These are phyloP conservation scores for Cercopithecus mona DNA, from an alignment of 2,113 vertebrate genomes.

Conservation along the genomic window DNA sequence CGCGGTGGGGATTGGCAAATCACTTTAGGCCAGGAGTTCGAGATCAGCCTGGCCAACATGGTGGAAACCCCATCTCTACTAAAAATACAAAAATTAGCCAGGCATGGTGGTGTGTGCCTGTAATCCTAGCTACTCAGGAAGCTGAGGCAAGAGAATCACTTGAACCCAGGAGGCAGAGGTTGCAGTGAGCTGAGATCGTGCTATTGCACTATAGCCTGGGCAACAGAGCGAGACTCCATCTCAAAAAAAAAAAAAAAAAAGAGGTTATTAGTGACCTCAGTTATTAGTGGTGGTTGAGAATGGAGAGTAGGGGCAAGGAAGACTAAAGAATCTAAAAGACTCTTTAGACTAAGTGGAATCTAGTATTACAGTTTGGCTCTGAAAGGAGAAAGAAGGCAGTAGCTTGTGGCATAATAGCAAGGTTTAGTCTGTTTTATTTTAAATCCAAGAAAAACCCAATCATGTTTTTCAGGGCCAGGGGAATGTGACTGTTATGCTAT, in stretches of 20 bases:
- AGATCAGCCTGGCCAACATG: too few species aligned
- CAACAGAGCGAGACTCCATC: too few species aligned
- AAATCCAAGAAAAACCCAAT: neutral
- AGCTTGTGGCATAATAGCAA: neutral
- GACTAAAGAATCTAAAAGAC: neutral
- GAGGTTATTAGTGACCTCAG: neutral
- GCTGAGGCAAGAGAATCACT: too few species aligned
- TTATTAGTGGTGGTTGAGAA: neutral
- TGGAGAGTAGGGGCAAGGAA: neutral
- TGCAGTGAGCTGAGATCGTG: too few species aligned
- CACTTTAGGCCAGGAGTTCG: too few species aligned
- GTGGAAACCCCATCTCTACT: too few species aligned
- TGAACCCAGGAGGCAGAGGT: too few species aligned
- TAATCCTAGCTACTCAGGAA: too few species aligned
- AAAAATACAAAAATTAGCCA: too few species aligned
- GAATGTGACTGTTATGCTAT: neutral
- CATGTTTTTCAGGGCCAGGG: neutral
- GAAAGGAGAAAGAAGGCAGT: neutral
- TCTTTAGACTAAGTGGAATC: neutral
- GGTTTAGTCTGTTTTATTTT: neutral
- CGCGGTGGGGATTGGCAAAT: too few species aligned
- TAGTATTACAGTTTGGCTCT: neutral
- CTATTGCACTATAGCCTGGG: too few species aligned
- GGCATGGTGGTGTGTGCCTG: too few species aligned
- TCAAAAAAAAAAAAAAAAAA: neutral